Evolutionary conservation across 2,113 vertebrate species (phyloP).

Genomic region (Herpetotheres cachinnans): DNA sequence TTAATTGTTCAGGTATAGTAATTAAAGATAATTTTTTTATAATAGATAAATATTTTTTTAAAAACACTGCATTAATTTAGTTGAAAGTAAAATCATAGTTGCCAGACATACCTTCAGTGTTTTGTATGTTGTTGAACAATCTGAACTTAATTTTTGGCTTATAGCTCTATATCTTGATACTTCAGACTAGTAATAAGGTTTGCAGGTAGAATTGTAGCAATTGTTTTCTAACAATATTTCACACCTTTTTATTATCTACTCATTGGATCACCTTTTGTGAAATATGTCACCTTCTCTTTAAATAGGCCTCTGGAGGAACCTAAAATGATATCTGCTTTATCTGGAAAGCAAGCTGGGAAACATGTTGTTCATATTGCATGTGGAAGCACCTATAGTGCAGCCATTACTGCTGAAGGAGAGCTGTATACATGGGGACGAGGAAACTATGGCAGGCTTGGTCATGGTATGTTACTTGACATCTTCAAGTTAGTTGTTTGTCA

Average conservation of each 20-base stretch:
- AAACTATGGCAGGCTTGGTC: constrained; percentile 95
- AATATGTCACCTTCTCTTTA: not conserved
- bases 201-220: not conserved
- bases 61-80: not conserved
- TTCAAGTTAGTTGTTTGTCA: not conserved
- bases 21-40: not conserved
- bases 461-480: constrained; percentile 74
- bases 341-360: constrained; percentile 90
- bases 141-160: not conserved
- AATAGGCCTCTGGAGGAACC: constrained; percentile 93
- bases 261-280: not conserved
- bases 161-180: not conserved
- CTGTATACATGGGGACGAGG: constrained; percentile 96
- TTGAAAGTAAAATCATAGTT: not conserved
- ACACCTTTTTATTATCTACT: not conserved
- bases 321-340: constrained; percentile 86
- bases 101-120: not conserved
- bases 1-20: not conserved
- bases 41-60: not conserved
- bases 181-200: not conserved
- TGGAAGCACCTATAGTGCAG: constrained; percentile 95
- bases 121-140: not conserved
- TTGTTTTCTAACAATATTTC: not conserved
- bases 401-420: constrained; percentile 93
- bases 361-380: constrained; percentile 91